phyloP scores from a whole-genome alignment of 2,113 vertebrate genomes.

The Mugil cephalus region DNA sequence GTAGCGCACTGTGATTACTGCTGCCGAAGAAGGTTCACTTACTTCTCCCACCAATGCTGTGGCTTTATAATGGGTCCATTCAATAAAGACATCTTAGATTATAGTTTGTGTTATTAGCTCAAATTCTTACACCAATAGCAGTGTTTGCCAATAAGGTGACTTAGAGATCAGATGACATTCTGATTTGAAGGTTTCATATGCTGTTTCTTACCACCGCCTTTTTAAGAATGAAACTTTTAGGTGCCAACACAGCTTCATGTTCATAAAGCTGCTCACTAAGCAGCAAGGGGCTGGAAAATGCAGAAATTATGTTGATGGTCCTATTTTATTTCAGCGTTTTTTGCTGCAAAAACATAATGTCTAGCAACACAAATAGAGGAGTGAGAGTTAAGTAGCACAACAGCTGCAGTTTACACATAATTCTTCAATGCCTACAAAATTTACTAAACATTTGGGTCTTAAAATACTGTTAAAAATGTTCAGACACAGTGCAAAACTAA shows the following conservation, averaged over 20 bases:
- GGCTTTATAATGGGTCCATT: background rate
- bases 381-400: too few species aligned
- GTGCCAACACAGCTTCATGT: too few species aligned
- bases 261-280: conserved; percentile 6
- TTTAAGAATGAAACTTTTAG: background rate
- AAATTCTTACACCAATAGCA: background rate
- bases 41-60: too few species aligned
- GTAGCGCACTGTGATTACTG: too few species aligned
- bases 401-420: too few species aligned
- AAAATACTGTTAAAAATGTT: background rate
- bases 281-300: background rate
- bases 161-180: background rate
- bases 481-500: background rate
- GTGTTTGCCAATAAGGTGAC: too few species aligned
- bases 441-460: too few species aligned
- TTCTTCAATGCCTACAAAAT: too few species aligned
- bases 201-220: background rate
- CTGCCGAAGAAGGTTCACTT: too few species aligned
- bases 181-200: background rate
- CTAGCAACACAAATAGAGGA: background rate
- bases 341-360: background rate
- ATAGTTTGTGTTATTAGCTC: background rate
- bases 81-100: background rate
- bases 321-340: conserved; percentile 4
- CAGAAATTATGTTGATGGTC: background rate